Percentiles rank a stretch among this genome's conserved stretches.
phyloP scores from a whole-genome alignment of 2,113 vertebrate species.

The Pampusana beccarii region DNA sequence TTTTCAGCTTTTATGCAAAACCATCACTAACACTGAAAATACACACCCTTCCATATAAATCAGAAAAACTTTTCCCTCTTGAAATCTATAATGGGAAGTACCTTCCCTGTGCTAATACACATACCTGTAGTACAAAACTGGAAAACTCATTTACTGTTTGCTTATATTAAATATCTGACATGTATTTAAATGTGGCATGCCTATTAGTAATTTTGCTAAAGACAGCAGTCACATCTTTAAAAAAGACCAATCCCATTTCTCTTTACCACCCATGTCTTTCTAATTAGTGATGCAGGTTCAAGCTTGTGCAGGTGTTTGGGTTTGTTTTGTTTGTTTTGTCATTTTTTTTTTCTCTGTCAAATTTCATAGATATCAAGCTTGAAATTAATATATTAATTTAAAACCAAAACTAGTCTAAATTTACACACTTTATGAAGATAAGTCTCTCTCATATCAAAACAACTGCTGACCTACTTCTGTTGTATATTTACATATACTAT shows the following conservation, averaged over 20 bases:
- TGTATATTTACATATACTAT: neutral
- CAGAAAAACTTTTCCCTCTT: neutral
- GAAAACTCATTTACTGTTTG: neutral
- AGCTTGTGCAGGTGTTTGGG: neutral
- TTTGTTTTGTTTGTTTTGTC: no score
- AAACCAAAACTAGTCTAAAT: neutral
- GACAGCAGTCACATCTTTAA: neutral
- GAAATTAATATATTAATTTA: neutral
- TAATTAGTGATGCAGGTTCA: neutral
- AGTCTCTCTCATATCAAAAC: neutral
- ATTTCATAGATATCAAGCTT: neutral
- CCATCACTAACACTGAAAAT: neutral
- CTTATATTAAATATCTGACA: neutral
- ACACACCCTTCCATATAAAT: neutral
- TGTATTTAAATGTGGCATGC: neutral
- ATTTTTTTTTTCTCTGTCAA: neutral
- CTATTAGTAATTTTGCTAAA: neutral
- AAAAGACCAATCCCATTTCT: neutral
- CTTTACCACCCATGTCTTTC: neutral
- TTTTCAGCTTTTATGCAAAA: neutral
- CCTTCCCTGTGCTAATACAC: neutral
- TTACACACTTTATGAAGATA: neutral
- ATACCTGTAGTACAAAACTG: neutral
- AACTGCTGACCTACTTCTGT: neutral
- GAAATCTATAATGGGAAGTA: neutral